phyloP scores from a whole-genome alignment of 2,888 invertebrate species.

The Alsophila aescularia region DNA sequence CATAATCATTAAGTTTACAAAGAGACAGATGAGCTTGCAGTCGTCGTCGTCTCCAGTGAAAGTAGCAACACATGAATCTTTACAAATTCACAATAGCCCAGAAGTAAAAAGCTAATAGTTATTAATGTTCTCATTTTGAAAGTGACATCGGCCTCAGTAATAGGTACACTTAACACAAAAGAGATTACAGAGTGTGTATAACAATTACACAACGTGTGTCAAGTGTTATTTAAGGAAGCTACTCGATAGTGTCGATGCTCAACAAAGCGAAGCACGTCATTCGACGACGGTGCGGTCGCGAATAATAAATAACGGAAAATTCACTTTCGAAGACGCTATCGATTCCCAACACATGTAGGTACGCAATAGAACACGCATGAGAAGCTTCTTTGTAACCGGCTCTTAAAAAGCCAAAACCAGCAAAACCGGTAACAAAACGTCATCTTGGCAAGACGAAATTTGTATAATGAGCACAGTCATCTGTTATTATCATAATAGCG shows the following conservation, averaged over 20 bases:
- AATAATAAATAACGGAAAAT: slow-evolving; percentile 78
- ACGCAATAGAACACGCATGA: slow-evolving; percentile 38
- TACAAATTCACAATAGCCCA: slow-evolving; percentile 26
- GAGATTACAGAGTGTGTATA: slow-evolving; percentile 38
- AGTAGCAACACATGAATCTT: slow-evolving; percentile 22
- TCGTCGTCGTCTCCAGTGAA: slow-evolving; percentile 28
- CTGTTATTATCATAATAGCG: slow-evolving; percentile 34
- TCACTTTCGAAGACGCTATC: slow-evolving; percentile 73
- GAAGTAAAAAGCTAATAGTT: slow-evolving; percentile 26
- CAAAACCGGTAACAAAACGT: slow-evolving; percentile 44
- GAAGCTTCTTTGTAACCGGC: slow-evolving; percentile 47
- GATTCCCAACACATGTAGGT: slow-evolving; percentile 42
- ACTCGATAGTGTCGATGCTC: slow-evolving; percentile 46
- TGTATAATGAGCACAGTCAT: slow-evolving; percentile 19
- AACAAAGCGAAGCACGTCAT: slow-evolving; percentile 67
- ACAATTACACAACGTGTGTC: slow-evolving; percentile 45
- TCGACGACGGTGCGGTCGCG: slow-evolving; percentile 47
- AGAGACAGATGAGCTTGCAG: slow-evolving; percentile 25
- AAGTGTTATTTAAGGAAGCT: slow-evolving; percentile 33
- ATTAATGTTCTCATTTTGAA: slow-evolving; percentile 26
- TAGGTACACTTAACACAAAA: slow-evolving; percentile 16
- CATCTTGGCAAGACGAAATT: slow-evolving; percentile 28
- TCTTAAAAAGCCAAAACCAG: slow-evolving; percentile 45
- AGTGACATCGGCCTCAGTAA: slow-evolving; percentile 20
- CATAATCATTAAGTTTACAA: slow-evolving; percentile 24